A percentile compares a stretch with the other conserved stretches of the same genome.
Conservation (phyloP, 2,888 invertebrate genomes). For the Pachydiplax longipennis region DNA sequence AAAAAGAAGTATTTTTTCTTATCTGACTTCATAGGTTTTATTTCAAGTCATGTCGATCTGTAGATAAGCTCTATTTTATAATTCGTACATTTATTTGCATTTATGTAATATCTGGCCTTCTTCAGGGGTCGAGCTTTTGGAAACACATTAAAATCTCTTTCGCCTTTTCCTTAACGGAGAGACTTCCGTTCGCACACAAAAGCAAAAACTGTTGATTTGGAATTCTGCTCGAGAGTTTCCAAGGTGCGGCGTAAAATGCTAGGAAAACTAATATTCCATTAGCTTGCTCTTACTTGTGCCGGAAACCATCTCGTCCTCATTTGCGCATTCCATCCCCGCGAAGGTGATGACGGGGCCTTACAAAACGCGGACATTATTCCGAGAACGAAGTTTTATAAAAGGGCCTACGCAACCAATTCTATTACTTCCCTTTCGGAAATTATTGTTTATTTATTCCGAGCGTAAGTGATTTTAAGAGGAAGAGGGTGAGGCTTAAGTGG, state of each 20-base stretch:
- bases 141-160: too few relatives aligned
- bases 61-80: too few relatives aligned
- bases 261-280: not conserved
- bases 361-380: not conserved
- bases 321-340: not conserved
- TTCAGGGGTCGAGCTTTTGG: too few relatives aligned
- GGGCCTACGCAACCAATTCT: not conserved
- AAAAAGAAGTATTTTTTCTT: too few relatives aligned
- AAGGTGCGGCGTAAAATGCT: not conserved
- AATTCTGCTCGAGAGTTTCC: not conserved
- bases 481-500: not conserved
- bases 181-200: not conserved
- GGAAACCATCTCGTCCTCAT: not conserved
- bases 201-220: not conserved
- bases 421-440: not conserved
- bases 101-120: too few relatives aligned
- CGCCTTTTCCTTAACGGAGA: not conserved
- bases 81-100: too few relatives aligned
- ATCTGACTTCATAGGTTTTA: too few relatives aligned
- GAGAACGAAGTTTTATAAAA: not conserved
- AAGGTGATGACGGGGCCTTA: not conserved
- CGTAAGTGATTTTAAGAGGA: not conserved
- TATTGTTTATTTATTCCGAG: not conserved
- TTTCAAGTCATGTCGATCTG: too few relatives aligned
- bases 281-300: not conserved